phyloP scores from a whole-genome alignment of 1,140 invertebrate species.

The Conus betulinus region DNA sequence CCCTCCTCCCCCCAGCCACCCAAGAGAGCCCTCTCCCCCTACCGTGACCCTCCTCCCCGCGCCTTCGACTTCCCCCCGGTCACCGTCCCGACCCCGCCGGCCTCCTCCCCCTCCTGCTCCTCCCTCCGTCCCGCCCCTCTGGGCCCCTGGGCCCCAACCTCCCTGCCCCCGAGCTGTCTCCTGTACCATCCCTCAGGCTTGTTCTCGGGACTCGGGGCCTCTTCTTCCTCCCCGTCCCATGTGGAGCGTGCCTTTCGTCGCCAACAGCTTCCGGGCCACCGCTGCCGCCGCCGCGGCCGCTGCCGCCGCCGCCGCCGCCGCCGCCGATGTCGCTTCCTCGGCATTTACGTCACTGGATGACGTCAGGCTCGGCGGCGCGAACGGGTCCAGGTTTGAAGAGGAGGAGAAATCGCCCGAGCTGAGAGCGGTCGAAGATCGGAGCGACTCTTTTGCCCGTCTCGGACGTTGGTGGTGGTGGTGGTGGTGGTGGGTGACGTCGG shows the following conservation, averaged over 20 bases:
- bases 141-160: not conserved
- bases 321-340: not conserved
- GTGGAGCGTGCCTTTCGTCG: not conserved
- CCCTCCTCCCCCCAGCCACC: not conserved
- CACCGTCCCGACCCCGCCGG: not conserved
- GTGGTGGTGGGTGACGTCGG: not conserved
- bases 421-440: not conserved
- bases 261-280: not conserved
- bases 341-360: conserved; percentile 15
- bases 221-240: not conserved
- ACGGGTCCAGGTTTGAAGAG: not conserved
- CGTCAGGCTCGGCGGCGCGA: not conserved
- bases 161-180: conserved; percentile 1
- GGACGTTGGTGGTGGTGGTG: not conserved
- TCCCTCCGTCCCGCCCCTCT: not conserved
- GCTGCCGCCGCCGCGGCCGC: not conserved
- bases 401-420: not conserved
- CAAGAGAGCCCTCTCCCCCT: not conserved
- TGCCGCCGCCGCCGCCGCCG: not conserved
- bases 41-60: not conserved
- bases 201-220: not conserved
- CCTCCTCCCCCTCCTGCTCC: not conserved
- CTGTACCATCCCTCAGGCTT: conserved; percentile 16
- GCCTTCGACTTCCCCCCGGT: not conserved
- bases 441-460: not conserved